Percentiles rank a stretch among this genome's conserved stretches.
phyloP scores from a whole-genome alignment of 2,888 invertebrate genomes.

The Ditylenchus weischeri region DNA sequence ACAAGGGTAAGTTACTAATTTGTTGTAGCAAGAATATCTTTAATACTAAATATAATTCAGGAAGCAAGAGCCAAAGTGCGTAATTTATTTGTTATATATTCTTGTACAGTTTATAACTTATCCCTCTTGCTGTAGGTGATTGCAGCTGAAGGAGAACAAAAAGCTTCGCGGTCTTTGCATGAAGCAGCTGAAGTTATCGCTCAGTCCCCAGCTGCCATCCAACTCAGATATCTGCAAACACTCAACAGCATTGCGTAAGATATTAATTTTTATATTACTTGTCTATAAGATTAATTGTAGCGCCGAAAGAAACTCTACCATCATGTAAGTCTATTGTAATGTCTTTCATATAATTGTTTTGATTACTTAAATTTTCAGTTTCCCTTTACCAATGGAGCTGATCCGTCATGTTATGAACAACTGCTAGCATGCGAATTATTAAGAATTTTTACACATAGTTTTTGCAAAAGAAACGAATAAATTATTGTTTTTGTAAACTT shows the following conservation, averaged over 20 bases:
- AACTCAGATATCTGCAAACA: constrained; percentile 87
- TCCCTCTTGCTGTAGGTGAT: constrained; percentile 62
- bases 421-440: no score
- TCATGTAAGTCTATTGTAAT: constrained; percentile 36
- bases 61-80: constrained; percentile 34
- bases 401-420: constrained; percentile 28
- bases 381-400: constrained; percentile 52
- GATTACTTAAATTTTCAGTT: no score
- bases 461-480: no score
- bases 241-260: constrained; percentile 66
- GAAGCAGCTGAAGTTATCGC: constrained; percentile 15
- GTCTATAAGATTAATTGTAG: constrained; percentile 33
- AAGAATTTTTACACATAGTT: no score
- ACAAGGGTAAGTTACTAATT: constrained; percentile 73
- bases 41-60: background rate
- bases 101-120: background rate
- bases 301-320: constrained; percentile 57
- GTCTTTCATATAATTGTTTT: no score
- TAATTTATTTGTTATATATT: background rate
- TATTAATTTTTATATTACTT: background rate
- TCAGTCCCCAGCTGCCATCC: constrained; percentile 11
- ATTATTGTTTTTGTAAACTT: no score
- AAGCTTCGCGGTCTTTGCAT: constrained; percentile 73
- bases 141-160: constrained; percentile 84
- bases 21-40: no score